phyloP scores from a whole-genome alignment of 2,797 vertebrate genomes.

The Rhadinocentrus ornatus region DNA sequence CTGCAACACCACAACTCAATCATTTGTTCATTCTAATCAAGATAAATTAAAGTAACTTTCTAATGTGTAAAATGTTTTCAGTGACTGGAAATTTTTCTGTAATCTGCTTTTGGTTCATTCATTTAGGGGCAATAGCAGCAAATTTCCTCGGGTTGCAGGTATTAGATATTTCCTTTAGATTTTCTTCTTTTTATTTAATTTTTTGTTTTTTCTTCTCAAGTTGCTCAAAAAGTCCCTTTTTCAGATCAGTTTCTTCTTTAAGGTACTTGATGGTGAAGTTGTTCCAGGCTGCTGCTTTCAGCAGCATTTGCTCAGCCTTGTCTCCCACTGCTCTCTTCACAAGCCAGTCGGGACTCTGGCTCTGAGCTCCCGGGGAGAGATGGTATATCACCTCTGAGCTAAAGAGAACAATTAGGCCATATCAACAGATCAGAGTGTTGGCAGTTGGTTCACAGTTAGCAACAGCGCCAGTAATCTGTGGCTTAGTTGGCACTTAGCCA shows the following conservation, averaged over 20 bases:
- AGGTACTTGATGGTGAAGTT: not conserved
- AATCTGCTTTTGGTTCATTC: not conserved
- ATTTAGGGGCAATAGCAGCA: not conserved
- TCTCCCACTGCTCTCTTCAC: not conserved
- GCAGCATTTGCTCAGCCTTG: not conserved
- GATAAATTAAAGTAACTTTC: not conserved
- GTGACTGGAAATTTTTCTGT: not conserved
- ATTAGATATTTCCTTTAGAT: not conserved
- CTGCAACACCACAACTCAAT: not conserved
- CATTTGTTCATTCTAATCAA: not conserved
- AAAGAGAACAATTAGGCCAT: slow-evolving; percentile 81
- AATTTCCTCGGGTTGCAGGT: slow-evolving; percentile 4
- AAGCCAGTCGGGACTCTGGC: slow-evolving; percentile 6
- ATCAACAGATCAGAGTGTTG: slow-evolving; percentile 75
- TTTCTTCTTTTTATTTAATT: not conserved
- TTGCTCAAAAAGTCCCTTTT: not conserved
- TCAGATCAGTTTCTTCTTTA: not conserved
- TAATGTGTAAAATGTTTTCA: not conserved
- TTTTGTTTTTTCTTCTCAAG: not conserved
- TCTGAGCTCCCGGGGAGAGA: slow-evolving; percentile 35
- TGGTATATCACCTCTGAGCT: slow-evolving; percentile 69
- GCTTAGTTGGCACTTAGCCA: slow-evolving; percentile 72
- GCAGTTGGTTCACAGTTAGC: slow-evolving; percentile 66
- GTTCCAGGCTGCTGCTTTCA: slow-evolving; percentile 6
- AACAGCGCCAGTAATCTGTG: slow-evolving; percentile 75